phyloP scores from a whole-genome alignment of 2,888 invertebrate species.

The Epinotia bilunana region DNA sequence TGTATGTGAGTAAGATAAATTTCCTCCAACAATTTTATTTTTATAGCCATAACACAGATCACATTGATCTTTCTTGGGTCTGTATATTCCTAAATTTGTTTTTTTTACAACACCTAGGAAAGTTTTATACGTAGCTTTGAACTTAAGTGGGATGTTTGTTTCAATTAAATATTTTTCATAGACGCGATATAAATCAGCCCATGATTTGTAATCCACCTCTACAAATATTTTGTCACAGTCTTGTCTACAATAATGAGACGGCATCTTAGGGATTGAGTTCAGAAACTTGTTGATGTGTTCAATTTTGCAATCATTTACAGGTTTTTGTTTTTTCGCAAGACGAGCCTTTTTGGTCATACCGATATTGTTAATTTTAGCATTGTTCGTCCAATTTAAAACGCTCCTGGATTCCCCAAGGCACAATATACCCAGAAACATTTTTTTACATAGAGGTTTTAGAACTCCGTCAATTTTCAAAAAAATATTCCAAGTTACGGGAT shows the following conservation, averaged over 20 bases:
- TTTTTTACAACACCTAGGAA: conserved; percentile 4
- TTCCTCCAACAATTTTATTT: neutral
- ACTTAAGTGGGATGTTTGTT: neutral
- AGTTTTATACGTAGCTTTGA: neutral
- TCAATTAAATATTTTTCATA: conserved; percentile 6
- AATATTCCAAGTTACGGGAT: neutral
- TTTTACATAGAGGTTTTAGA: conserved; percentile 1
- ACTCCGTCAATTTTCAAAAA: conserved; percentile 1
- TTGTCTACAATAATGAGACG: conserved; percentile 6
- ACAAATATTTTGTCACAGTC: neutral
- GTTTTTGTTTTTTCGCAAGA: neutral
- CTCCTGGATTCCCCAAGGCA: neutral
- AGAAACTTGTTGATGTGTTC: neutral
- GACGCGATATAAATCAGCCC: conserved; percentile 1
- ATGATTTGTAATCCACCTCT: neutral
- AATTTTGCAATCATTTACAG: neutral
- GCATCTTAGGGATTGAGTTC: neutral
- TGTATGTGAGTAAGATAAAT: neutral
- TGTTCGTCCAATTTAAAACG: neutral
- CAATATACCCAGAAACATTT: conserved; percentile 5
- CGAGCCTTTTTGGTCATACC: neutral
- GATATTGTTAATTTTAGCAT: neutral
- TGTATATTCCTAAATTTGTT: neutral
- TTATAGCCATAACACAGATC: conserved; percentile 7
- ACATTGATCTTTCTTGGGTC: neutral